A percentile compares a stretch with the other conserved stretches of the same genome.
phyloP scores from a whole-genome alignment of 1,140 invertebrate genomes.

The Daktulosphaira vitifoliae region DNA sequence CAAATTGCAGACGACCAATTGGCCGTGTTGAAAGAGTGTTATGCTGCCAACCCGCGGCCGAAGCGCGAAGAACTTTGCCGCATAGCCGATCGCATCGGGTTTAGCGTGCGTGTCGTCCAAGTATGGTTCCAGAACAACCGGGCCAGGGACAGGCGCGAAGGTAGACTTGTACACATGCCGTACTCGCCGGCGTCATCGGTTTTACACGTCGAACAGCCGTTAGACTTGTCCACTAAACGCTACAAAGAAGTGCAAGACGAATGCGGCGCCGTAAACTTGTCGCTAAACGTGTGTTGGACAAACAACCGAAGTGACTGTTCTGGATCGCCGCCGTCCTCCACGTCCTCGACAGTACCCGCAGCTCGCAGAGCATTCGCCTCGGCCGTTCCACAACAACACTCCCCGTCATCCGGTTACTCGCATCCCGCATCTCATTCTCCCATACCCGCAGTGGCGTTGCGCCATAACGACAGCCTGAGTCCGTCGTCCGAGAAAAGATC shows the following conservation, averaged over 20 bases:
- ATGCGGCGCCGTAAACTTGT: conserved; percentile 39
- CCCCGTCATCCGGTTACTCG: conserved; percentile 2
- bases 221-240: conserved; percentile 79
- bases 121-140: conserved; percentile 98
- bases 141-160: conserved; percentile 76
- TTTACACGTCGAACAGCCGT: conserved; percentile 58
- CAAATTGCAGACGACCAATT: conserved; percentile 90
- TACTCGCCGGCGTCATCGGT: conserved; percentile 39
- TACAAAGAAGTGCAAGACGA: conserved; percentile 43
- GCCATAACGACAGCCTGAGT: conserved; percentile 47
- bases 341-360: conserved; percentile 40
- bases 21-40: conserved; percentile 76
- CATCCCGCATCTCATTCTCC: conserved; percentile 45
- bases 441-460: conserved; percentile 43
- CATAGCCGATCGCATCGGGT: conserved; percentile 80
- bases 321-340: conserved; percentile 46
- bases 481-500: conserved; percentile 52
- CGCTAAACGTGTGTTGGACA: conserved; percentile 34
- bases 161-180: conserved; percentile 51
- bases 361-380: background rate
- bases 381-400: conserved; percentile 36
- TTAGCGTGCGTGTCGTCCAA: conserved; percentile 88
- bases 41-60: conserved; percentile 79
- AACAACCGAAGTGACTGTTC: conserved; percentile 43
- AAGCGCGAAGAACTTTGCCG: conserved; percentile 84